Conservation (phyloP, 2,888 invertebrate genomes). For the Lampropteryx suffumata region DNA sequence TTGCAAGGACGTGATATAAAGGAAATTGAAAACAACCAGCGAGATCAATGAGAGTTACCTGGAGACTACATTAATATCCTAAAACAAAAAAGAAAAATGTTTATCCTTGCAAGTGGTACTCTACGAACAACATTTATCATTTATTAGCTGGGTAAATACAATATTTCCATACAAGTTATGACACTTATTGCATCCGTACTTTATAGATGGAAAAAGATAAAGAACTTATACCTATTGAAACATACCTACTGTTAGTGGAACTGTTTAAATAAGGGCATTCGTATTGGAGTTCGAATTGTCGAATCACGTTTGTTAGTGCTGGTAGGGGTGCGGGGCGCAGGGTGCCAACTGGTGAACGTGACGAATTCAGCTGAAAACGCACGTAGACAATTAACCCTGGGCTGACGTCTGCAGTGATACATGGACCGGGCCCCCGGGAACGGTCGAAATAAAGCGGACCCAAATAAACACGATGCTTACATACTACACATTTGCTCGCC, state of each 20-base stretch:
- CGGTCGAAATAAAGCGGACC: conserved; percentile 55
- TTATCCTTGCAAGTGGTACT: conserved; percentile 49
- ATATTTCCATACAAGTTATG: conserved; percentile 39
- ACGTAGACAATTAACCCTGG: conserved; percentile 74
- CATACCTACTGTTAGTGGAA: conserved; percentile 45
- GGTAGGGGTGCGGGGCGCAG: conserved; percentile 33
- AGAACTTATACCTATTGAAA: conserved; percentile 37
- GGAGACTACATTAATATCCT: conserved; percentile 47
- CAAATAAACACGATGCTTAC: conserved; percentile 59
- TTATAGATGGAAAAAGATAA: conserved; percentile 31
- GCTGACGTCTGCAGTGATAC: conserved; percentile 73
- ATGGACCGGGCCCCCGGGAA: conserved; percentile 55
- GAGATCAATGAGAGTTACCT: too few relatives aligned
- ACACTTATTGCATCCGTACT: conserved; percentile 37
- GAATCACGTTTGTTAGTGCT: conserved; percentile 51
- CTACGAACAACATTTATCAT: conserved; percentile 47
- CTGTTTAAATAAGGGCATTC: conserved; percentile 31
- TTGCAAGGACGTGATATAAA: too few relatives aligned
- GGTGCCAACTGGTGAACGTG: conserved; percentile 56
- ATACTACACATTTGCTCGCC: conserved; percentile 45
- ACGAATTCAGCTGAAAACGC: conserved; percentile 70
- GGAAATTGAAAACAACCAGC: conserved; percentile 5
- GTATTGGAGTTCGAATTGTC: conserved; percentile 39
- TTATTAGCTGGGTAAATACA: conserved; percentile 44
- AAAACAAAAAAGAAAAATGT: conserved; percentile 51